Evolutionary conservation across 2,797 vertebrate species (phyloP).

Genomic region (Etheostoma nigrum): DNA sequence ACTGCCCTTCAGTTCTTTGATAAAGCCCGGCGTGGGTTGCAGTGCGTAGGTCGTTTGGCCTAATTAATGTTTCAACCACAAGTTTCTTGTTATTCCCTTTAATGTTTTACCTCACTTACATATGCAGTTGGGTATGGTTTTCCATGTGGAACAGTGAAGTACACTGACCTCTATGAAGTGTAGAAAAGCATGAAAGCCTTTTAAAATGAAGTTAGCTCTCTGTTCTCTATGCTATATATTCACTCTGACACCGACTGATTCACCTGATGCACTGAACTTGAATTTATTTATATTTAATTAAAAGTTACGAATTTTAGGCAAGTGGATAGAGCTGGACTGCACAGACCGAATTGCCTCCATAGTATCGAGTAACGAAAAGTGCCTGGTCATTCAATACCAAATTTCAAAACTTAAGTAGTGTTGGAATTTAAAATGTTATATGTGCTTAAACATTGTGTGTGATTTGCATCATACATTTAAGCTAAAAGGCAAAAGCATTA

Average conservation of each 20-base stretch:
- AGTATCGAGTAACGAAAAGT: too few species aligned
- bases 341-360: too few species aligned
- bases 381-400: too few species aligned
- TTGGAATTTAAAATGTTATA: too few species aligned
- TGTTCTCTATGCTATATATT: neutral
- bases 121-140: too few species aligned
- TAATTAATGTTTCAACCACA: constrained; percentile 23
- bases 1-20: constrained; percentile 7
- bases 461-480: too few species aligned
- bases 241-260: neutral
- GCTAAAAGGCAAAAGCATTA: too few species aligned
- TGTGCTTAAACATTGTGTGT: too few species aligned
- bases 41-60: neutral
- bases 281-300: neutral
- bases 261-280: neutral
- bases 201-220: neutral
- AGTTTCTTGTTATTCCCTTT: neutral
- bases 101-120: neutral
- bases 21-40: constrained; percentile 30
- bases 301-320: neutral
- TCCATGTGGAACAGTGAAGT: neutral
- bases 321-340: neutral
- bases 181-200: neutral
- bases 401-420: too few species aligned
- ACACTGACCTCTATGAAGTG: neutral